A percentile compares a stretch with the other conserved stretches of the same genome.
phyloP scores from a whole-genome alignment of 2,888 invertebrate genomes.

The Hololepta plana region DNA sequence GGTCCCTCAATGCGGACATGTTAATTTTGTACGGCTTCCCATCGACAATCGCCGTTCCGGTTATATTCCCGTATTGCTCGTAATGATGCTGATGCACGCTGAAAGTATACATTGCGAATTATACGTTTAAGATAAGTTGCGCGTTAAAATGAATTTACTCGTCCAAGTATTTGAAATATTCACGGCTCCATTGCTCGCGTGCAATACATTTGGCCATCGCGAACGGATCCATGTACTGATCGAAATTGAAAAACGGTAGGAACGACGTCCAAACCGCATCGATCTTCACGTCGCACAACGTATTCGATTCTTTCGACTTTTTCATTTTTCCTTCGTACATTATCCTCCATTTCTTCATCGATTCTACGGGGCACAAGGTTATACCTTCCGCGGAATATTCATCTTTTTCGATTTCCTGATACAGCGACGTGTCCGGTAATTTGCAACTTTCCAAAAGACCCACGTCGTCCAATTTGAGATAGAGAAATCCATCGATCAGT shows the following conservation, averaged over 20 bases:
- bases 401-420: slow-evolving; percentile 28
- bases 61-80: slow-evolving; percentile 50
- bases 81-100: slow-evolving; percentile 59
- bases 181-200: slow-evolving; percentile 44
- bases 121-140: no score
- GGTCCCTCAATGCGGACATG: slow-evolving; percentile 48
- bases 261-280: slow-evolving; percentile 40
- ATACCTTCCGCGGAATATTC: slow-evolving; percentile 44
- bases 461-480: slow-evolving; percentile 28
- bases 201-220: slow-evolving; percentile 46
- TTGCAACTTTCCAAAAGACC: slow-evolving; percentile 40
- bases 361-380: slow-evolving; percentile 35
- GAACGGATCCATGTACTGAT: slow-evolving; percentile 40
- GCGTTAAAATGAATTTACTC: slow-evolving; percentile 1
- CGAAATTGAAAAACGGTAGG: slow-evolving; percentile 46
- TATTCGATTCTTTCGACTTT: slow-evolving; percentile 26
- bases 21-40: slow-evolving; percentile 29
- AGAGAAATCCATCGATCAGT: slow-evolving; percentile 41
- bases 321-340: slow-evolving; percentile 46
- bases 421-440: slow-evolving; percentile 39
- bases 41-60: slow-evolving; percentile 35
- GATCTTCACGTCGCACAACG: slow-evolving; percentile 33
- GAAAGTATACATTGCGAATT: slow-evolving; percentile 15
- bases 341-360: slow-evolving; percentile 53
- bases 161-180: slow-evolving; percentile 43